Evolutionary conservation across 2,113 vertebrate genomes (phyloP), one percentile per base, ranked within the genome.

Genomic region (Rhipidura dahli): DNA sequence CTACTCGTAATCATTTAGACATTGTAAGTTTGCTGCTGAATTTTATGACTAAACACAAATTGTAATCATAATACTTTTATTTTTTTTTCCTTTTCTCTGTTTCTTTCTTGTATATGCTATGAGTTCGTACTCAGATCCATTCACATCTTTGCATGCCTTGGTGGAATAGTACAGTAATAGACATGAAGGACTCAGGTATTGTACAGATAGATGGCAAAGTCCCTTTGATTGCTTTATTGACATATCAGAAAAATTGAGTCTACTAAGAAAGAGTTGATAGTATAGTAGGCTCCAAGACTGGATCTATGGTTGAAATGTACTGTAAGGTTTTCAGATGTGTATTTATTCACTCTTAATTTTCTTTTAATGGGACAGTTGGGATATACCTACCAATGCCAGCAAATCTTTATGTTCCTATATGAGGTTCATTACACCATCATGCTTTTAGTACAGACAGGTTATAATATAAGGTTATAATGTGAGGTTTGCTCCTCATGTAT

Each of bases 1-100:
- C 11, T 6, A 1, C 12, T 72, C 0, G 0, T 45, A 22, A 70
- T 83, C 12, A 19, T 40, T 53, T 84, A 30, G 23, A 37, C 22
- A 11, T n/a, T 44, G n/a, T 60, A 59, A n/a, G 27, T 64, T 71
- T 60, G 24, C 16, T 23, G 2, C 45, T 40, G 37, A 57, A 33
- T 21, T 80, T 76, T 68, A 37, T 40, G 30, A 30, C 40, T 33
- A 28, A 79, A 79, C 53, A 17, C 7, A 42, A 72, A 39, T 59
- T 4, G 3, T 24, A 20, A 31, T 21, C 10, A 3, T 18, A 11
- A 26, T 20, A n/a, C 12, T 88, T 64, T 2, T 15, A 1, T 4
- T 31, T 49, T 37, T 49, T 37, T 27, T 1, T 6, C 9, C 7
- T 2, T 9, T 66, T 45, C 33, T 39, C 47, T 45, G 4, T 60